Evolutionary conservation across 2,888 invertebrate genomes (phyloP), one percentile per base, ranked within the genome.

Genomic region (Dromius quadrimaculatus): DNA sequence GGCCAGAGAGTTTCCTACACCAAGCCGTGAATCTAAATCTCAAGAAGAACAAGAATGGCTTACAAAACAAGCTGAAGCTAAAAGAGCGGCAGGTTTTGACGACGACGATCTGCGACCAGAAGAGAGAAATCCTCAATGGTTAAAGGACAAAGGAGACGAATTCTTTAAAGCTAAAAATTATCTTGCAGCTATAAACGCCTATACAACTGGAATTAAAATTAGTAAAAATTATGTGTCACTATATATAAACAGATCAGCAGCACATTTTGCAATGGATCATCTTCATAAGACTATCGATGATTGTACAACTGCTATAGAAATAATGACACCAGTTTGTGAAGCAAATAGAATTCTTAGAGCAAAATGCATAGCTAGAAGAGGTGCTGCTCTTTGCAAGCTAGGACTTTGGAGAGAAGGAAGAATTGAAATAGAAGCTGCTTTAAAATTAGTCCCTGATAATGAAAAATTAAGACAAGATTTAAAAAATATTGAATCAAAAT

Each of bases 61-160:
- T 72, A 85, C 86, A 74, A 94, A 94, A 79, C 90, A 94, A 77
- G 90, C 90, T 1, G 87, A 89, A 77, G 91, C 92, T 6, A 84
- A 91, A 76, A 84, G 90, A 77, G 87, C 87, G 1, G 86, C 85
- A 61, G 93, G 93, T 17, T 90, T 93, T 77, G 83, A 88, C 1
- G 88, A 89, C 5, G 90, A 90, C 78, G 91, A 92, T 78, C 83
- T 92, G 1, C 84, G 90, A 34, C 89, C 90, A 0, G 93, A 94
- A 78, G 94, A 95, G 81, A 90, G 89, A 75, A 92, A 94, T 81
- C 93, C 94, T 0, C 87, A 90, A 72, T 94, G 92, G 89, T 86
- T 94, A 68, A 89, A 92, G 77, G 89, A 89, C 72, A 94, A 94
- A 82, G 94, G 93, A 54, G 89, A 92, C 78, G 88, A 90, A 72